Evolutionary conservation across 2,797 vertebrate species (phyloP).

Genomic region (Hirundo rustica): DNA sequence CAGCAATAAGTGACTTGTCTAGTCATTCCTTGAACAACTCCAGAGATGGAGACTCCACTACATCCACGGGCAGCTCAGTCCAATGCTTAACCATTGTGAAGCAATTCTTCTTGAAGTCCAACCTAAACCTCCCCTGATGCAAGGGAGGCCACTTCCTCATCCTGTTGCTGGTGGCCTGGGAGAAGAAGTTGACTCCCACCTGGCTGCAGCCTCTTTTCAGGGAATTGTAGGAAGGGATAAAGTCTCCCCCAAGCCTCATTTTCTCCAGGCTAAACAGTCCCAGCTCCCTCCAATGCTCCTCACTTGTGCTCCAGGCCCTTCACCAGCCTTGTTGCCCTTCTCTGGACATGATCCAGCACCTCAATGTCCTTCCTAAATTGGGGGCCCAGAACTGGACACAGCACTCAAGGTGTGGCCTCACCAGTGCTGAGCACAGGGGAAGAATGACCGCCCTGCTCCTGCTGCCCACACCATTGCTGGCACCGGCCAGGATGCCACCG

Average conservation of each 20-base stretch:
- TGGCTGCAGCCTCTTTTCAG: not conserved
- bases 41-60: not conserved
- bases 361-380: not conserved
- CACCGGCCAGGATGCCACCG: not conserved
- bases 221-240: accelerated
- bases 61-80: not conserved
- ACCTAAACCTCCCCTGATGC: not conserved
- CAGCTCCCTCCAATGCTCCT: not conserved
- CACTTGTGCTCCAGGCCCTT: not conserved
- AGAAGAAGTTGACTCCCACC: not conserved
- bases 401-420: accelerated
- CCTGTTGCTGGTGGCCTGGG: not conserved
- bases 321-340: not conserved
- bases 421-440: accelerated
- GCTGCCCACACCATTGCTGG: not conserved
- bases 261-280: not conserved
- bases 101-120: not conserved
- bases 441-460: accelerated
- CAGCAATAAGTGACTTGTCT: accelerated
- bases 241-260: not conserved
- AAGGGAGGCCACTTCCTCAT: not conserved
- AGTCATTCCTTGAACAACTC: not conserved
- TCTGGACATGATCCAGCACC: accelerated
- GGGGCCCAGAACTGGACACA: not conserved
- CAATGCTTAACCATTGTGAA: not conserved